Conservation (phyloP, 2,797 vertebrate species). For the Pelobates cultripes region DNA sequence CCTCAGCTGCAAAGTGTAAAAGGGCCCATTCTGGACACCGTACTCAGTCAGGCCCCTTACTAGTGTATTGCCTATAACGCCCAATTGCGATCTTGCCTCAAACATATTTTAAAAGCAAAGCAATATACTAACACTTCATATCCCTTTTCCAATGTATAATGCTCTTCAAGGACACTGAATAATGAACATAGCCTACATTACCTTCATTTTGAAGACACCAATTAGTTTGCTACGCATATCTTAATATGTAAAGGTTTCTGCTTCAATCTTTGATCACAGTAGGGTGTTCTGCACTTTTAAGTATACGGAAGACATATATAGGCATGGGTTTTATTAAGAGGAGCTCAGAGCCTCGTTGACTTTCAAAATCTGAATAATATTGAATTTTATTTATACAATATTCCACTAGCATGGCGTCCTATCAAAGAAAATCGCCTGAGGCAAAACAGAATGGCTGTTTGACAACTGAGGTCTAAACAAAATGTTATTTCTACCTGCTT, state of each 20-base stretch:
- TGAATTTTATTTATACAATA: slow-evolving; percentile 14
- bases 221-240: slow-evolving; percentile 1
- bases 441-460: slow-evolving; percentile 42
- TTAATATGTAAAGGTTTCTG: background rate
- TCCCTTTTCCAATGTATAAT: too few species aligned
- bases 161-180: too few species aligned
- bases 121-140: too few species aligned
- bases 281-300: background rate
- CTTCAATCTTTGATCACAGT: background rate
- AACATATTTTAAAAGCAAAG: too few species aligned
- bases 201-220: too few species aligned
- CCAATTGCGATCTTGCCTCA: too few species aligned
- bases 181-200: too few species aligned
- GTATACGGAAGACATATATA: background rate
- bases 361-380: slow-evolving; percentile 23
- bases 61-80: too few species aligned
- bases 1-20: too few species aligned
- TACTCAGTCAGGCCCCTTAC: too few species aligned
- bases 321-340: slow-evolving; percentile 18
- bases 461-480: slow-evolving; percentile 49
- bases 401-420: slow-evolving; percentile 23
- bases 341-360: slow-evolving; percentile 10
- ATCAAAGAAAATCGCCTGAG: slow-evolving; percentile 38
- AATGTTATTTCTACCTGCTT: slow-evolving; percentile 48
- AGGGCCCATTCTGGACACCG: too few species aligned